phyloP scores from a whole-genome alignment of 2,113 vertebrate genomes.

The Nothoprocta pentlandii region DNA sequence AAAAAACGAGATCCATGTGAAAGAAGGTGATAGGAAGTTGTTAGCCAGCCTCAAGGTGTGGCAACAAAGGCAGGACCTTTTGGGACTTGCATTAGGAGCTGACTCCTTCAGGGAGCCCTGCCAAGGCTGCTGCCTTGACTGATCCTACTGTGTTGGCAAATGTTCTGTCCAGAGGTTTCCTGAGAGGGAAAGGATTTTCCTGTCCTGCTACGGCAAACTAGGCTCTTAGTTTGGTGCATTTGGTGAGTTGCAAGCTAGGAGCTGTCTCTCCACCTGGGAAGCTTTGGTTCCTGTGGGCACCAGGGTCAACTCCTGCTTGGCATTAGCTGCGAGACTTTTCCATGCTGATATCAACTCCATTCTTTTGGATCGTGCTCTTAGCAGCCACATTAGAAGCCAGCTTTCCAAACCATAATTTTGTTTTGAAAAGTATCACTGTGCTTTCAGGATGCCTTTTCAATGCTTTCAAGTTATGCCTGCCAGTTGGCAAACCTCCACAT shows the following conservation, averaged over 20 bases:
- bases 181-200: rapidly evolving
- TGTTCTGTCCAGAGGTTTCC: background rate
- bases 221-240: rapidly evolving
- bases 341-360: background rate
- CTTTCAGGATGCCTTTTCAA: background rate
- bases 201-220: background rate
- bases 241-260: background rate
- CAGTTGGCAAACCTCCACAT: background rate
- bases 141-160: background rate
- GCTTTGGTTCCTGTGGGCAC: background rate
- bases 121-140: background rate
- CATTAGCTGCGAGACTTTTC: background rate
- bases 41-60: background rate
- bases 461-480: background rate
- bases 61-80: background rate
- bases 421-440: background rate
- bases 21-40: background rate
- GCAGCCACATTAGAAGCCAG: background rate
- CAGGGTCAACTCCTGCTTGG: background rate
- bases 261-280: background rate
- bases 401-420: background rate
- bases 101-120: background rate
- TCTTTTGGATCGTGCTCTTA: background rate
- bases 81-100: background rate
- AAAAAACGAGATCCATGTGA: background rate